Conservation (phyloP, 2,888 invertebrate species). For the Bruchidius siliquastri region DNA sequence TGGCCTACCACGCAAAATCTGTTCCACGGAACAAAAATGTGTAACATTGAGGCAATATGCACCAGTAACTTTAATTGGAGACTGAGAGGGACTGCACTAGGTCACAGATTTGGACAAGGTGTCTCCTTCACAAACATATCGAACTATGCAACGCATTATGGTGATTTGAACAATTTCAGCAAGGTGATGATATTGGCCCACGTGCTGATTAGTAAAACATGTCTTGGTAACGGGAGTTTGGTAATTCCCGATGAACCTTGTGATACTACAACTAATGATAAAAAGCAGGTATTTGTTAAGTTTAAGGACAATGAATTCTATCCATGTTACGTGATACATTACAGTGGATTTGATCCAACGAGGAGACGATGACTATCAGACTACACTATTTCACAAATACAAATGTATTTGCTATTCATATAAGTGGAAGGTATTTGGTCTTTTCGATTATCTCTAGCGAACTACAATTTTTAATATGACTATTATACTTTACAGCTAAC, state of each 20-base stretch:
- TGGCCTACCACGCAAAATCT: not conserved
- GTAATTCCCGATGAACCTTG: conserved; percentile 14
- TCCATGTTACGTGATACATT: conserved; percentile 17
- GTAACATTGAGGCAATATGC: conserved; percentile 14
- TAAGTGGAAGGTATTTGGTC: too few species aligned
- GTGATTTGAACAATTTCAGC: not conserved
- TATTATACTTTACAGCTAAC: too few species aligned
- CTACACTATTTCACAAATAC: too few species aligned
- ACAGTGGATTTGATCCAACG: not conserved
- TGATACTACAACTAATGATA: conserved; percentile 12
- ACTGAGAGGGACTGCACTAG: conserved; percentile 6
- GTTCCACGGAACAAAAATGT: conserved; percentile 16
- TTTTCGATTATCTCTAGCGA: too few species aligned
- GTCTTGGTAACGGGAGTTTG: conserved; percentile 6
- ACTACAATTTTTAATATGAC: too few species aligned
- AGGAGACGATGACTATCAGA: not conserved
- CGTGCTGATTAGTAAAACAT: conserved; percentile 13
- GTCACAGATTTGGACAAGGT: conserved; percentile 11
- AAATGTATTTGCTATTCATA: too few species aligned
- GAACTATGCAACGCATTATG: conserved; percentile 1
- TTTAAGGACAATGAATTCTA: conserved; percentile 17
- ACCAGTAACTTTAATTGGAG: conserved; percentile 14
- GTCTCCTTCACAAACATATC: conserved; percentile 20
- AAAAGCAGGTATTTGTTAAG: conserved; percentile 17
- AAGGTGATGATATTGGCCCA: conserved; percentile 19